A percentile compares a stretch with the other conserved stretches of the same genome.
These are phyloP conservation scores for Cenopis cana DNA, from an alignment of 2,888 invertebrate genomes.

Conservation along the genomic window DNA sequence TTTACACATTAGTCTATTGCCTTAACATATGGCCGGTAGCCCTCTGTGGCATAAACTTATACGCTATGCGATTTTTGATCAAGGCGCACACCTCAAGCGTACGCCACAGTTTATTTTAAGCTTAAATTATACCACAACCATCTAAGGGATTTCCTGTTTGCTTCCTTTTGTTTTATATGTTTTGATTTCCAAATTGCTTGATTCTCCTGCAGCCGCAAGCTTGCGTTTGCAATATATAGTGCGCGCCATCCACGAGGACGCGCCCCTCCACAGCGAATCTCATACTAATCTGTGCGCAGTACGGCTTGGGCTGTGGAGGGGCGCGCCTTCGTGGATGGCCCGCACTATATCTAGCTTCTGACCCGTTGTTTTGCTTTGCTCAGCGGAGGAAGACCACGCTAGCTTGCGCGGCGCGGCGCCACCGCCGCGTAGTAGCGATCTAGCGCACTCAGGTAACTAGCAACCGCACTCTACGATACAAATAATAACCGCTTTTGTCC, in stretches of 20 bases:
- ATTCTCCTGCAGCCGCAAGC: conserved; percentile 3
- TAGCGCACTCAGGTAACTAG: conserved; percentile 67
- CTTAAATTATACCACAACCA: conserved; percentile 19
- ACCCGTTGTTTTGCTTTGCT: conserved; percentile 64
- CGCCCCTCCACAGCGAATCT: no score
- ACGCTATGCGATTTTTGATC: neutral
- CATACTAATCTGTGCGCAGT: no score
- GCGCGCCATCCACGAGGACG: no score
- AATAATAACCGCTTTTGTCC: neutral
- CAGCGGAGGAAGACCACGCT: conserved; percentile 91
- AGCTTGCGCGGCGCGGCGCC: conserved; percentile 71
- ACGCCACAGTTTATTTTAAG: neutral
- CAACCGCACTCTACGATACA: conserved; percentile 50
- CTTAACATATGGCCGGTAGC: neutral
- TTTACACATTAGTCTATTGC: no score
- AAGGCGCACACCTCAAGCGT: neutral
- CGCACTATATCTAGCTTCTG: conserved; percentile 45
- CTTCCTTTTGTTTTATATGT: conserved; percentile 14
- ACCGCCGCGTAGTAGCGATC: conserved; percentile 62
- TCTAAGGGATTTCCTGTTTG: neutral
- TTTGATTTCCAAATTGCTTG: conserved; percentile 22
- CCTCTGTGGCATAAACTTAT: no score
- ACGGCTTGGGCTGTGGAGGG: no score
- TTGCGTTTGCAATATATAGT: no score
- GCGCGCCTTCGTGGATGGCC: no score